Evolutionary conservation across 2,113 vertebrate genomes (phyloP).

Genomic region (cattle (Bos taurus)): ARS-UCD2.0 NC_037336.1:27085501-27086000

Average conservation of each 20-base stretch:
- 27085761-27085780: background rate
- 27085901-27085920: background rate
- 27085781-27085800: background rate
- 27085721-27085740: background rate
- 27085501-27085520: background rate
- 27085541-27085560: background rate
- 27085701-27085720: background rate
- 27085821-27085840: background rate
- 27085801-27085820: background rate
- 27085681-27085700: background rate
- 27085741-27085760: background rate
- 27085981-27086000: background rate
- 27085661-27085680: background rate
- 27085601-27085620: background rate
- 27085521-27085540: background rate
- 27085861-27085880: background rate
- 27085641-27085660: background rate
- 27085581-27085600: background rate
- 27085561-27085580: background rate
- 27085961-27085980: background rate
- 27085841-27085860: background rate
- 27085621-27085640: background rate
- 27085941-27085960: background rate
- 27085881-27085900: background rate
- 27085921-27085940: background rate